Evolutionary conservation across 2,888 invertebrate species (phyloP).

Genomic region (Caenorhabditis sulstoni): DNA sequence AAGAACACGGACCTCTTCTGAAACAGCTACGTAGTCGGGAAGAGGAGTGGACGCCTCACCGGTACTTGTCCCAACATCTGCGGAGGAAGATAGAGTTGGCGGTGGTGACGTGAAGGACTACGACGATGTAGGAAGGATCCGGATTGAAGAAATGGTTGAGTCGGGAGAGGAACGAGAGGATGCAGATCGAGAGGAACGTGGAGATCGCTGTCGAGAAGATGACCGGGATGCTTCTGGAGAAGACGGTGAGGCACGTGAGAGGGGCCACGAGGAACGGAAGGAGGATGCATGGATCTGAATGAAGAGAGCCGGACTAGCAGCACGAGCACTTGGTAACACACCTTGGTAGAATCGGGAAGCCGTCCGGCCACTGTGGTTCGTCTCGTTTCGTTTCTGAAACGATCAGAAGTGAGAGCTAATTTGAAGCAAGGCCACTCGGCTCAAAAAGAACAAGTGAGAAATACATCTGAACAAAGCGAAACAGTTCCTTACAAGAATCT

Average conservation of each 20-base stretch:
- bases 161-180: conserved; percentile 34
- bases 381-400: too few species aligned
- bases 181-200: conserved; percentile 40
- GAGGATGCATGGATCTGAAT: conserved; percentile 36
- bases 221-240: conserved; percentile 54
- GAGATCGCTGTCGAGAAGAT: conserved; percentile 47
- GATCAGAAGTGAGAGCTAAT: too few species aligned
- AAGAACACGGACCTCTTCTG: conserved; percentile 55
- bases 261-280: conserved; percentile 45
- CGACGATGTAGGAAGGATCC: conserved; percentile 22
- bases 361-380: neutral
- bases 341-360: neutral
- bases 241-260: conserved; percentile 37
- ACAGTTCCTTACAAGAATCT: conserved; percentile 18
- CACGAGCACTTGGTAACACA: neutral
- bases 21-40: neutral
- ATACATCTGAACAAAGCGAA: too few species aligned
- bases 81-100: conserved; percentile 44
- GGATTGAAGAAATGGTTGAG: conserved; percentile 38
- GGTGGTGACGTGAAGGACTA: conserved; percentile 47
- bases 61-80: conserved; percentile 55
- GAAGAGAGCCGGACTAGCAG: neutral
- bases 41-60: conserved; percentile 17
- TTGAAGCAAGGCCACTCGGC: too few species aligned
- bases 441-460: too few species aligned